Evolutionary conservation across 37 sponge, comb jelly and placozoan genomes (phyloP), one percentile per base, ranked within the genome.

Genomic region (Hexactinellida sp.): DNA sequence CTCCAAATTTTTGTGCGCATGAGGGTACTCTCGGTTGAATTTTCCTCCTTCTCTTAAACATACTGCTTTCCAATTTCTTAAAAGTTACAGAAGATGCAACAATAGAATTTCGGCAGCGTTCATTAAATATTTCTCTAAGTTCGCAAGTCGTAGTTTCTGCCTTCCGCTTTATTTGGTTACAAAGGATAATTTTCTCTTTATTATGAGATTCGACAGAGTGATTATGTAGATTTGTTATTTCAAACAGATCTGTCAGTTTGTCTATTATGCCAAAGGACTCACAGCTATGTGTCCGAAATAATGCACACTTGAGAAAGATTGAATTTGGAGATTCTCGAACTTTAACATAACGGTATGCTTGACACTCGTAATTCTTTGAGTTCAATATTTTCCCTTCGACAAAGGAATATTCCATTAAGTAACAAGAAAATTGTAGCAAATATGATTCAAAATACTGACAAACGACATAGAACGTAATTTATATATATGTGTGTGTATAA

Each of bases 361-460:
- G 76, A 63, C 76, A n/a, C 76, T 63, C 76, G 76, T 63, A 63
- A 28, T 63, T 63, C 76, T 63, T 63, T 63, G 76, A 63, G 76
- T 63, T 63, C 76, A 63, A 63, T 63, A 63, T 63, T 63, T n/a
- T 63, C 76, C 76, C 76, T 63, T 63, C 76, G 76, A 63, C 76
- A 63, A 63, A 21, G 13, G 76, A 63, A 63, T 63, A 63, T 63
- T 63, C 76, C 76, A 23, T 63, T 21, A 63, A 63, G 34, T 63
- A 47, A 47, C 52, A 47, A 47, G 52, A 47, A 47, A 47, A 47
- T 47, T 47, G 52, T 47, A 28, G 76, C 76, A 63, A 63, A 63
- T 63, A 63, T 63, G 76, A 28, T 63, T 63, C 76, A 63, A 63
- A 63, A 63, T 63, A 63, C 34, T 63, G 34, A 63, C 76, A 63